These are phyloP conservation scores for Polypterus senegalus DNA, from an alignment of 2,113 vertebrate genomes.

Conservation along the genomic window DNA sequence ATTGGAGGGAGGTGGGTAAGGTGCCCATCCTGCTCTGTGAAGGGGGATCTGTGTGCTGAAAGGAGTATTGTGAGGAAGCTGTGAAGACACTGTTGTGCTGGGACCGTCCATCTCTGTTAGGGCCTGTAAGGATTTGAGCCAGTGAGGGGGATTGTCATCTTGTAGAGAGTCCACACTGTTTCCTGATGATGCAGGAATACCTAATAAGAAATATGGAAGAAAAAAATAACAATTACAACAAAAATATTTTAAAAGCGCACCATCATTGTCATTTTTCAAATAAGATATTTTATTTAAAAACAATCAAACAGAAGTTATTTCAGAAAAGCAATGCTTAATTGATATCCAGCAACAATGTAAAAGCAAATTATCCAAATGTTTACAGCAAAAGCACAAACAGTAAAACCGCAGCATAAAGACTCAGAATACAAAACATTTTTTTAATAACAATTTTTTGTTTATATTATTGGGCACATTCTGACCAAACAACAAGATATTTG, in stretches of 20 bases:
- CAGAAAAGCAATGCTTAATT: too few species aligned
- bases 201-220: slow-evolving; percentile 36
- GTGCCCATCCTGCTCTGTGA: slow-evolving; percentile 94
- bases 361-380: too few species aligned
- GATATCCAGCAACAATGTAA: too few species aligned
- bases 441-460: too few species aligned
- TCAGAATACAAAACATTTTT: too few species aligned
- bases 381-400: too few species aligned
- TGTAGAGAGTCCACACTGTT: slow-evolving; percentile 95
- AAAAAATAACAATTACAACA: slow-evolving; percentile 23
- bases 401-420: too few species aligned
- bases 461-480: too few species aligned
- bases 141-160: slow-evolving; percentile 97
- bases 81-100: slow-evolving; percentile 55
- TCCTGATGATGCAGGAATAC: slow-evolving; percentile 83
- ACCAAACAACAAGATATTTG: too few species aligned
- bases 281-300: too few species aligned
- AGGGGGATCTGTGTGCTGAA: slow-evolving; percentile 85
- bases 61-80: slow-evolving; percentile 66
- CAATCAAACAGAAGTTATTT: too few species aligned
- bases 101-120: slow-evolving; percentile 97
- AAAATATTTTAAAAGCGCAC: not conserved
- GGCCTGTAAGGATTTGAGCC: slow-evolving; percentile 96
- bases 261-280: too few species aligned
- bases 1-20: slow-evolving; percentile 79